These are phyloP conservation scores for Meandrusa payeni DNA, from an alignment of 2,888 invertebrate species.

Conservation along the genomic window DNA sequence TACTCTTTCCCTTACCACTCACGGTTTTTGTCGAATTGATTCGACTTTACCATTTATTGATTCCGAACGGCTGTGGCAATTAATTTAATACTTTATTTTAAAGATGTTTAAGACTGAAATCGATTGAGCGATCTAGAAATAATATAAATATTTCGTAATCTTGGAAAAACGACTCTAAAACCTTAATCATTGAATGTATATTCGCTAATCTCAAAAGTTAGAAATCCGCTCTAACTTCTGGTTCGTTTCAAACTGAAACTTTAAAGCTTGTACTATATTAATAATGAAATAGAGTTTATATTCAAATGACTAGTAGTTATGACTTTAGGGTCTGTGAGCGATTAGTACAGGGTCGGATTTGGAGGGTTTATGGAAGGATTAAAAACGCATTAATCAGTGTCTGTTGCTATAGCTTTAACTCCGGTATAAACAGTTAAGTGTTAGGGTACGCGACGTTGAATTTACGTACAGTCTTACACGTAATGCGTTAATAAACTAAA, in stretches of 20 bases:
- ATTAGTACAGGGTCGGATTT: conserved; percentile 79
- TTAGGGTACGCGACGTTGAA: conserved; percentile 70
- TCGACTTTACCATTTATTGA: conserved; percentile 74
- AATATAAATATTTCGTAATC: conserved; percentile 39
- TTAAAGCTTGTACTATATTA: conserved; percentile 40
- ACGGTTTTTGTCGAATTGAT: conserved; percentile 69
- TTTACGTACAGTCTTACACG: conserved; percentile 50
- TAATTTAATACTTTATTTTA: conserved; percentile 42
- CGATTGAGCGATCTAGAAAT: conserved; percentile 27
- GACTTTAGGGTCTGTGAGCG: conserved; percentile 76
- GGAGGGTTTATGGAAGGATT: conserved; percentile 83
- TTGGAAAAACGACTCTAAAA: conserved; percentile 59
- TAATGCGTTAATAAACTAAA: no score
- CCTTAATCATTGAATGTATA: conserved; percentile 67
- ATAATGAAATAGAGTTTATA: conserved; percentile 44
- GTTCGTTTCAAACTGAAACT: conserved; percentile 30
- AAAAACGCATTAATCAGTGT: conserved; percentile 87
- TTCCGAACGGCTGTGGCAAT: conserved; percentile 42
- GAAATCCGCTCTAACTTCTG: conserved; percentile 50
- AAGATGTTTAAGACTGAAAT: conserved; percentile 36
- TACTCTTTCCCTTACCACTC: conserved; percentile 44
- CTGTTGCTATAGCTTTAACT: conserved; percentile 75
- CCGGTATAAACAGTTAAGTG: conserved; percentile 80
- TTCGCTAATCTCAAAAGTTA: conserved; percentile 66
- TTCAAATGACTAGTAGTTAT: conserved; percentile 46